Evolutionary conservation across 2,113 vertebrate species (phyloP).

Genomic region (Psittacula cyanocephala): DNA sequence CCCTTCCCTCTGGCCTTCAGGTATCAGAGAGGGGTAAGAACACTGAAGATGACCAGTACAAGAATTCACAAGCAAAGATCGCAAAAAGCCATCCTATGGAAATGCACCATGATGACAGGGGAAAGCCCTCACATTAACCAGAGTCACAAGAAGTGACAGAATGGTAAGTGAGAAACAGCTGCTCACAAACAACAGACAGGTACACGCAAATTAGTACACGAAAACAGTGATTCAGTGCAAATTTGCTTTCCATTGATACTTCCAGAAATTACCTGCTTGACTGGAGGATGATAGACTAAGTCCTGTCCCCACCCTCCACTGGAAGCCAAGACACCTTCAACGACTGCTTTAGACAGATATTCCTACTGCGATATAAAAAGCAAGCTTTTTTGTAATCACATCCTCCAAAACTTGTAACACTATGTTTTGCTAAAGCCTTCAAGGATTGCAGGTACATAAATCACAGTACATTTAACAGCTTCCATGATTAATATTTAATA

Average conservation of each 20-base stretch:
- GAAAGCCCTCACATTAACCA: rapidly evolving
- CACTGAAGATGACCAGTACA: background rate
- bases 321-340: background rate
- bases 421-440: background rate
- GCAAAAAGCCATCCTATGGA: background rate
- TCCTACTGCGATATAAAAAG: background rate
- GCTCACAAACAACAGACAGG: background rate
- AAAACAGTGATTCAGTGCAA: background rate
- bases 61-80: background rate
- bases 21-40: background rate
- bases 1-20: background rate
- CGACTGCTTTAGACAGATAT: background rate
- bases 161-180: background rate
- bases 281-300: background rate
- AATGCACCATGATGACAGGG: background rate
- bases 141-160: background rate
- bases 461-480: background rate
- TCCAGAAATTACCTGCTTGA: background rate
- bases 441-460: background rate
- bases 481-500: background rate
- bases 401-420: background rate
- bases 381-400: background rate
- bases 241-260: background rate
- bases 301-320: rapidly evolving
- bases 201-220: background rate